These are phyloP conservation scores for Calliopsis andreniformis DNA, from an alignment of 1,140 invertebrate genomes.

Conservation along the genomic window DNA sequence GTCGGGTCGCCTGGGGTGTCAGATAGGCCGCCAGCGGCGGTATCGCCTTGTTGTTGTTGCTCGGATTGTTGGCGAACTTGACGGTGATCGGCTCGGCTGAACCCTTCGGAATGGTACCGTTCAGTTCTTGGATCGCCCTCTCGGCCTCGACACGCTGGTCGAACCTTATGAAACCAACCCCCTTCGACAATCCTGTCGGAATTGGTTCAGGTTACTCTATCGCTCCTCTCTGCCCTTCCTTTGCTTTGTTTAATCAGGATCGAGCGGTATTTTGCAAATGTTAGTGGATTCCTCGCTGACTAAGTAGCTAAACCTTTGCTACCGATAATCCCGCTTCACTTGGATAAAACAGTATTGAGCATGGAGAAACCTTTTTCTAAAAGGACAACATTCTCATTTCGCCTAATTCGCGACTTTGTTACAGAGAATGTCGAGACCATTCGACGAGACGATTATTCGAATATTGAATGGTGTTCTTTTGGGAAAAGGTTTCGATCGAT, in stretches of 20 bases:
- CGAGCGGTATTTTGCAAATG: not conserved
- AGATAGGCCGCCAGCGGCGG: constrained; percentile 96
- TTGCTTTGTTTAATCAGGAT: not conserved
- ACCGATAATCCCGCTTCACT: too few relatives aligned
- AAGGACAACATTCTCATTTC: too few relatives aligned
- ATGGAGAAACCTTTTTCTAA: too few relatives aligned
- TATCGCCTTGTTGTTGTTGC: constrained; percentile 95
- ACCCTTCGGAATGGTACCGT: constrained; percentile 97
- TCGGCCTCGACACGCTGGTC: constrained; percentile 99
- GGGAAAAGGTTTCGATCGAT: too few relatives aligned
- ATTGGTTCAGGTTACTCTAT: constrained; percentile 40
- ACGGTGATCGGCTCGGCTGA: constrained; percentile 98
- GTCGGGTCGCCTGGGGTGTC: constrained; percentile 89
- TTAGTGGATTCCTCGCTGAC: not conserved
- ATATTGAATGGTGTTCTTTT: too few relatives aligned
- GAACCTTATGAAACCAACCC: constrained; percentile 99
- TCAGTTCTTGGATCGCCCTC: constrained; percentile 97
- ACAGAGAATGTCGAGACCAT: too few relatives aligned
- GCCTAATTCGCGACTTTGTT: too few relatives aligned
- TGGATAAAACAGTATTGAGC: too few relatives aligned
- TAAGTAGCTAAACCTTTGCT: not conserved
- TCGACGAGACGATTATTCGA: too few relatives aligned
- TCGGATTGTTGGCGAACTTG: constrained; percentile 99
- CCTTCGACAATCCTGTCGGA: constrained; percentile 95
- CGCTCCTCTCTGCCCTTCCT: not conserved